A percentile compares a stretch with the other conserved stretches of the same genome.
These are phyloP conservation scores for Entosphenus tridentatus DNA, from an alignment of 2,113 vertebrate species.

Conservation along the genomic window DNA sequence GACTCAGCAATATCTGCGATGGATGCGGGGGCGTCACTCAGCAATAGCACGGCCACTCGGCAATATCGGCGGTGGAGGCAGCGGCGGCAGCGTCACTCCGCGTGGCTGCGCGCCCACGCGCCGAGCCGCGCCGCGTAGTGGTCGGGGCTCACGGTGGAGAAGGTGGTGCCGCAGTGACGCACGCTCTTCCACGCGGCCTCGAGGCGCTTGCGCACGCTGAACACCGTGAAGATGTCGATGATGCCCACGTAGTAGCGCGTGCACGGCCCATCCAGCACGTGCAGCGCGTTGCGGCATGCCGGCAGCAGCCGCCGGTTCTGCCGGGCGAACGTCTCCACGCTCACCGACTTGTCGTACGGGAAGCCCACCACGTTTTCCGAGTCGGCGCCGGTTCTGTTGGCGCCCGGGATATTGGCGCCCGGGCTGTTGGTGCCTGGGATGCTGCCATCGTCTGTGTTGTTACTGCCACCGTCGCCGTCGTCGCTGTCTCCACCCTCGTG, in stretches of 20 bases:
- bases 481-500: too few species aligned
- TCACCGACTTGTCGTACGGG: too few species aligned
- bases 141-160: constrained; percentile 47
- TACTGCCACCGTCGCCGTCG: too few species aligned
- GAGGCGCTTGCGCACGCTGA: constrained; percentile 38
- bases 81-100: constrained; percentile 15
- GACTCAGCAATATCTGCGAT: too few species aligned
- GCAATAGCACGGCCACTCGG: too few species aligned
- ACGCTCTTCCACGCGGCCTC: constrained; percentile 49
- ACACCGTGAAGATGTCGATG: constrained; percentile 56
- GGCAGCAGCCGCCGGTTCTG: constrained; percentile 48
- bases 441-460: too few species aligned
- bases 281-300: constrained; percentile 34
- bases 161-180: constrained; percentile 29
- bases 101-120: constrained; percentile 41
- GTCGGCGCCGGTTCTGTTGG: too few species aligned
- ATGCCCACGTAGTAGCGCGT: constrained; percentile 56
- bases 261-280: constrained; percentile 45
- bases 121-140: constrained; percentile 35
- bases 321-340: constrained; percentile 9
- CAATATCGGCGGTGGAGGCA: too few species aligned
- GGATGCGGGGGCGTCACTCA: too few species aligned
- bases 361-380: too few species aligned
- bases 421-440: too few species aligned
- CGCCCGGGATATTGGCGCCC: too few species aligned